Conservation (phyloP, 2,113 vertebrate genomes). For the Prunella himalayana region DNA sequence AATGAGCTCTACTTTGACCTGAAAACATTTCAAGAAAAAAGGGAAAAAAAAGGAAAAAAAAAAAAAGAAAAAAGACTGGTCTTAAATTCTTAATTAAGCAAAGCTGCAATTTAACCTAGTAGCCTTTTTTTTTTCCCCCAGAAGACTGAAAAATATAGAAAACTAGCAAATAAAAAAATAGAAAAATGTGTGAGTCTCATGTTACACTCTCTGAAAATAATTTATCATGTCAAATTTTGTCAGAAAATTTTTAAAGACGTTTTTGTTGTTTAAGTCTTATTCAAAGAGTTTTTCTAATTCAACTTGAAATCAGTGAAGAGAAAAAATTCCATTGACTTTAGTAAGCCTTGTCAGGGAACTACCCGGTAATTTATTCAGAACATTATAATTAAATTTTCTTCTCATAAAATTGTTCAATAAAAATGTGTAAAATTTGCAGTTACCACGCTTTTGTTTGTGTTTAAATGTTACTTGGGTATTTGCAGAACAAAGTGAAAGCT, state of each 20-base stretch:
- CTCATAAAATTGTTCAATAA: not conserved
- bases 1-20: conserved; percentile 4
- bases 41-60: too few species aligned
- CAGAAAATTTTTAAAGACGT: not conserved
- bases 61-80: not conserved
- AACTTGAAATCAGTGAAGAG: conserved; percentile 1
- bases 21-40: conserved; percentile 9
- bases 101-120: not conserved
- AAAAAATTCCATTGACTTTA: conserved; percentile 10
- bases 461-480: not conserved
- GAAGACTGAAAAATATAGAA: not conserved
- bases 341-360: not conserved
- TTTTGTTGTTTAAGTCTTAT: not conserved
- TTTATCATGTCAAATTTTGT: not conserved
- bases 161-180: not conserved
- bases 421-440: not conserved
- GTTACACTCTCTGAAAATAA: not conserved
- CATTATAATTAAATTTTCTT: not conserved
- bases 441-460: not conserved
- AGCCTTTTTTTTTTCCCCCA: not conserved
- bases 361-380: not conserved
- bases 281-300: conserved; percentile 1
- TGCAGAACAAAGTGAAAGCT: not conserved
- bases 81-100: conserved; percentile 22
- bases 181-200: not conserved